Conservation (phyloP, 2,797 vertebrate species). For the Poeciliopsis infans region DNA sequence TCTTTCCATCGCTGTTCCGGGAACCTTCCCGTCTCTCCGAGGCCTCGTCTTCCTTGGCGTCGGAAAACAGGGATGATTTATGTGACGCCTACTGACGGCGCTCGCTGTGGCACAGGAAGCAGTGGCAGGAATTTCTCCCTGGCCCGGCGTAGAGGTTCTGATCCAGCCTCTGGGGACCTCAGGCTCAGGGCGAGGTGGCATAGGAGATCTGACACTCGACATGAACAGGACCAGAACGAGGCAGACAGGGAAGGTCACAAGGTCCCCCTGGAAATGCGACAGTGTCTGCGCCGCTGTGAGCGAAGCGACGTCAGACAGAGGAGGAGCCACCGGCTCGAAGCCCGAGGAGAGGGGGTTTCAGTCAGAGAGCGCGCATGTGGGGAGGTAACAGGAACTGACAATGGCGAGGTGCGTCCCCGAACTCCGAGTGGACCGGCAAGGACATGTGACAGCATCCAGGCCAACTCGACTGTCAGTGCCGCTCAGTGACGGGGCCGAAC, state of each 20-base stretch:
- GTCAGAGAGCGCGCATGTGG: slow-evolving; percentile 20
- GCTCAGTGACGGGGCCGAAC: slow-evolving; percentile 50
- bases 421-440: slow-evolving; percentile 72
- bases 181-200: slow-evolving; percentile 43
- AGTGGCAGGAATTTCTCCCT: slow-evolving; percentile 31
- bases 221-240: slow-evolving; percentile 51
- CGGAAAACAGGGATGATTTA: slow-evolving; percentile 50
- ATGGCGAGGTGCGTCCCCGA: slow-evolving; percentile 67
- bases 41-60: slow-evolving; percentile 35
- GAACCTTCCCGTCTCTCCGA: slow-evolving; percentile 32
- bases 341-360: slow-evolving; percentile 10
- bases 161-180: slow-evolving; percentile 42
- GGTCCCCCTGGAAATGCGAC: slow-evolving; percentile 53
- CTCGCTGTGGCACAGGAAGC: slow-evolving; percentile 31
- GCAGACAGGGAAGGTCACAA: slow-evolving; percentile 71
- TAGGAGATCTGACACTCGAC: slow-evolving; percentile 62
- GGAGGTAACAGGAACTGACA: slow-evolving; percentile 76
- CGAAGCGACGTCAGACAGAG: slow-evolving; percentile 32
- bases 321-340: slow-evolving; percentile 20
- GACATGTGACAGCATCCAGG: slow-evolving; percentile 77
- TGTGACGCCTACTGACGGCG: slow-evolving; percentile 17
- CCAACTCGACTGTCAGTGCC: slow-evolving; percentile 69
- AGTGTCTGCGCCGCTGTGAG: slow-evolving; percentile 7
- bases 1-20: slow-evolving; percentile 53
- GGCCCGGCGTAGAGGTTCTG: slow-evolving; percentile 36